Conservation (phyloP, 1,140 invertebrate species). For the Neodiprion virginianus region DNA sequence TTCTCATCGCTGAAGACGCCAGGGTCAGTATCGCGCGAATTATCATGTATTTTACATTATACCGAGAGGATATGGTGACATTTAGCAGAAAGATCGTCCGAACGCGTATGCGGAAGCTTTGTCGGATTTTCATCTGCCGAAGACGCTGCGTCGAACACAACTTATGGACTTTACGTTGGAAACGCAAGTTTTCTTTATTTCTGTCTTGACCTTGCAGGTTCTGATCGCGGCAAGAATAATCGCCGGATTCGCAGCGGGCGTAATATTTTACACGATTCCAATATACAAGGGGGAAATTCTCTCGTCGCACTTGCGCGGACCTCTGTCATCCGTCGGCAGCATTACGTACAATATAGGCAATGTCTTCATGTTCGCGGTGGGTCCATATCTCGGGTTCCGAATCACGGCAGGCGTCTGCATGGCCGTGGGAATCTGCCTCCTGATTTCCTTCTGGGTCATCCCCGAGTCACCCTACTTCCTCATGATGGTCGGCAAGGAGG, state of each 20-base stretch:
- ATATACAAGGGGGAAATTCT: constrained; percentile 73
- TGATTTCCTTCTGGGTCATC: constrained; percentile 53
- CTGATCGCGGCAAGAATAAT: constrained; percentile 54
- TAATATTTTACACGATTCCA: constrained; percentile 66
- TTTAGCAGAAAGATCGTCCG: too few relatives aligned
- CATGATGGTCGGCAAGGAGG: constrained; percentile 21
- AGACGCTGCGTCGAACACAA: too few relatives aligned
- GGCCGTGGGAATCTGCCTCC: constrained; percentile 39
- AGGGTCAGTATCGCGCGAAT: constrained; percentile 52
- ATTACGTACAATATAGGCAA: constrained; percentile 62
- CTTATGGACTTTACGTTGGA: too few relatives aligned
- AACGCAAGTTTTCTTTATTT: too few relatives aligned
- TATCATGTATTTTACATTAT: neutral
- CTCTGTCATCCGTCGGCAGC: constrained; percentile 66
- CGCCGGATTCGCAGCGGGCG: constrained; percentile 69
- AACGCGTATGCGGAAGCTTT: too few relatives aligned
- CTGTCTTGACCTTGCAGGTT: neutral
- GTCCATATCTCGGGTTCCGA: constrained; percentile 32
- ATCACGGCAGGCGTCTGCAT: constrained; percentile 40
- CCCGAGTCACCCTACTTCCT: constrained; percentile 61
- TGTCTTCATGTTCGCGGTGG: constrained; percentile 55
- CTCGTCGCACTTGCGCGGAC: constrained; percentile 67
- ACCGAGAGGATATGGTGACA: neutral
- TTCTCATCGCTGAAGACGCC: constrained; percentile 62
- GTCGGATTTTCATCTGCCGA: too few relatives aligned